Conservation (phyloP, 2,797 vertebrate genomes). For the Oryzias sinensis region DNA sequence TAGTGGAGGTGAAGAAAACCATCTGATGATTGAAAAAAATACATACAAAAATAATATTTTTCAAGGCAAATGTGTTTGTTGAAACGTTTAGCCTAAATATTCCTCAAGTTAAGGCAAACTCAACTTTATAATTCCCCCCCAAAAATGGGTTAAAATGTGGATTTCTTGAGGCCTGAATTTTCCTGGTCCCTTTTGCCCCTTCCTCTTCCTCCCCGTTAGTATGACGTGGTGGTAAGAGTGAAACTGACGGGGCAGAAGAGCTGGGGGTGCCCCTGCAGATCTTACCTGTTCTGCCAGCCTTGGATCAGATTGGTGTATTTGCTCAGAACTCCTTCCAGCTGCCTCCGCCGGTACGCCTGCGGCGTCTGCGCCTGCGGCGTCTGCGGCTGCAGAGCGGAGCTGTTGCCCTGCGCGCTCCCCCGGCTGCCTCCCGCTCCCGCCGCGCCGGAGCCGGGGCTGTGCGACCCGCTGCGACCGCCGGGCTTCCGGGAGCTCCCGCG, state of each 20-base stretch:
- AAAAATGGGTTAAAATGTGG: too few relatives aligned
- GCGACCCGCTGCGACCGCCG: slow-evolving; percentile 56
- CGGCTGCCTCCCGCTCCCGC: slow-evolving; percentile 60
- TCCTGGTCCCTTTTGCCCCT: slow-evolving; percentile 9
- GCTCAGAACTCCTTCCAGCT: slow-evolving; percentile 91
- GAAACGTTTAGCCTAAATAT: too few relatives aligned
- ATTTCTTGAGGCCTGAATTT: slow-evolving; percentile 3
- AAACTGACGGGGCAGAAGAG: slow-evolving; percentile 61
- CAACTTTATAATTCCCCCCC: too few relatives aligned
- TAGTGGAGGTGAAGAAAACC: too few relatives aligned
- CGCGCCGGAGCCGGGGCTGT: slow-evolving; percentile 69
- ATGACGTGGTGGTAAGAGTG: slow-evolving; percentile 64
- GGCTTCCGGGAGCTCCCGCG: slow-evolving; percentile 61
- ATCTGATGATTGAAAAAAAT: too few relatives aligned
- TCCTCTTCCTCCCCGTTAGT: slow-evolving; percentile 2
- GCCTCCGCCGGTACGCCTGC: slow-evolving; percentile 68
- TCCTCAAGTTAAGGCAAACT: too few relatives aligned
- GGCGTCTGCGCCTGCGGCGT: slow-evolving; percentile 32
- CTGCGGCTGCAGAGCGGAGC: slow-evolving; percentile 61
- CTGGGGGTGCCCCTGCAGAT: slow-evolving; percentile 2
- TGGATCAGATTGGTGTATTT: slow-evolving; percentile 98
- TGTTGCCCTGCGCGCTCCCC: slow-evolving; percentile 60
- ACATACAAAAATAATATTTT: too few relatives aligned
- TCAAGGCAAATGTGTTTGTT: too few relatives aligned
- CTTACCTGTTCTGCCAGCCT: slow-evolving; percentile 97